Conservation (phyloP, 2,113 vertebrate species). For the Marmota monax region DNA sequence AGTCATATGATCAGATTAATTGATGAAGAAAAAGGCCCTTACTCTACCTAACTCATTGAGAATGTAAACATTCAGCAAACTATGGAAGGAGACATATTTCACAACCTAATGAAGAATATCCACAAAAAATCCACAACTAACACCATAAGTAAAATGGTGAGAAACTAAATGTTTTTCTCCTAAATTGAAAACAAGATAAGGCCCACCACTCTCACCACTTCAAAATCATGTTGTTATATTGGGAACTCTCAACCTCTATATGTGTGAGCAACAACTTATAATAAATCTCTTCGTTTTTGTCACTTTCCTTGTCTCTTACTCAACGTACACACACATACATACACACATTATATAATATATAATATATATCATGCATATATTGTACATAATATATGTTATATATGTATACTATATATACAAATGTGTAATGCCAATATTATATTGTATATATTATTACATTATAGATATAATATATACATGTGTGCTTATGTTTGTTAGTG, state of each 20-base stretch:
- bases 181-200: neutral
- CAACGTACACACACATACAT: too few species aligned
- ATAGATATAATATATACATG: too few species aligned
- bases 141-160: neutral
- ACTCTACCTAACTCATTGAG: neutral
- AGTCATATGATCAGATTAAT: neutral
- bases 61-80: neutral
- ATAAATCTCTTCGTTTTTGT: neutral
- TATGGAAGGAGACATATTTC: neutral
- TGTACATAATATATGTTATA: too few species aligned
- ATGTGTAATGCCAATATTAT: too few species aligned
- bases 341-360: too few species aligned
- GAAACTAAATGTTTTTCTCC: neutral
- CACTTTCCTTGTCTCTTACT: neutral
- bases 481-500: neutral
- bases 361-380: too few species aligned
- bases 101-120: neutral
- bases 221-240: neutral
- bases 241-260: too few species aligned
- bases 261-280: neutral
- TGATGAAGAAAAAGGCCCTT: neutral
- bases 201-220: neutral
- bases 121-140: neutral
- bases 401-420: too few species aligned
- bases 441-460: too few species aligned